Conservation (phyloP, 2,888 invertebrate genomes). For the Dolichomitus sp. region DNA sequence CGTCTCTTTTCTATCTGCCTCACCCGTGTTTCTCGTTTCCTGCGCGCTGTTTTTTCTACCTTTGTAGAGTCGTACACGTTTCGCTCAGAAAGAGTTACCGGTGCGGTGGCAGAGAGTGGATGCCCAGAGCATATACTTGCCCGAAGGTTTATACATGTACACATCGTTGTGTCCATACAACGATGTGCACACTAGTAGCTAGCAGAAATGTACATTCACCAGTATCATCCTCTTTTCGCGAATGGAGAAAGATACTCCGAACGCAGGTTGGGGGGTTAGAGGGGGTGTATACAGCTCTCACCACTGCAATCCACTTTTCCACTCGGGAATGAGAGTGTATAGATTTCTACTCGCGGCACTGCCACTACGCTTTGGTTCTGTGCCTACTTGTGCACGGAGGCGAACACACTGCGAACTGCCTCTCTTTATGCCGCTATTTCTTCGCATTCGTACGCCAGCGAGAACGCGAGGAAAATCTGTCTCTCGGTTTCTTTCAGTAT, state of each 20-base stretch:
- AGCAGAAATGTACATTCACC: conserved; percentile 26
- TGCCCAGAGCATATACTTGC: conserved; percentile 27
- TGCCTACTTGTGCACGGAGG: conserved; percentile 41
- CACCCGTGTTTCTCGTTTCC: conserved; percentile 45
- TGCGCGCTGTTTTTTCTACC: conserved; percentile 46
- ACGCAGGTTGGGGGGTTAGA: background rate
- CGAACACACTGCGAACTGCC: conserved; percentile 35
- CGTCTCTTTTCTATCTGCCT: conserved; percentile 49
- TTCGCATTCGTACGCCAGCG: background rate
- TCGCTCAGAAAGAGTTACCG: conserved; percentile 58
- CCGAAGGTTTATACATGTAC: background rate
- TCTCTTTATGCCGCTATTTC: conserved; percentile 35
- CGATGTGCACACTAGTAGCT: background rate
- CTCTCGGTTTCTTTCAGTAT: conserved; percentile 27
- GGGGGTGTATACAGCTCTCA: conserved; percentile 24
- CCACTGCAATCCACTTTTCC: conserved; percentile 63
- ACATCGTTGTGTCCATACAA: background rate
- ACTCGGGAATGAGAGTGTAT: conserved; percentile 48
- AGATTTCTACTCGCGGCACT: conserved; percentile 39
- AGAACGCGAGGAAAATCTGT: conserved; percentile 41
- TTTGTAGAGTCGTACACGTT: conserved; percentile 41
- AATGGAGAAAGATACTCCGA: conserved; percentile 47
- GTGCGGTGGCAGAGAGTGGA: conserved; percentile 39
- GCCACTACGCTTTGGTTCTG: conserved; percentile 36
- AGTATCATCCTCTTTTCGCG: conserved; percentile 48